These are phyloP conservation scores for Tetranychus cinnabarinus DNA, from an alignment of 1,140 invertebrate genomes.

Conservation along the genomic window DNA sequence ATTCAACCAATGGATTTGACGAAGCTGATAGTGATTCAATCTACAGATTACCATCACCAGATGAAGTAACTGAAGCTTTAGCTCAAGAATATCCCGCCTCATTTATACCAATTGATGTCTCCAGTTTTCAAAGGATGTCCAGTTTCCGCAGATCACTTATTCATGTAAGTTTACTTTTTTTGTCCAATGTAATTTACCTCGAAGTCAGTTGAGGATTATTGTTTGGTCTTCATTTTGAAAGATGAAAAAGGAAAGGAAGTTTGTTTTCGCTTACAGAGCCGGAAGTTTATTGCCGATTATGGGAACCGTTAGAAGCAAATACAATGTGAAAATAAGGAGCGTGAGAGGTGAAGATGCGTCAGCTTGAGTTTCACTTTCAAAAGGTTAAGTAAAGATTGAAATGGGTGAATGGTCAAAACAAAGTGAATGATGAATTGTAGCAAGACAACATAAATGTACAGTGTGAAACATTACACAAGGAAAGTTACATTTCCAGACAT, in stretches of 20 bases:
- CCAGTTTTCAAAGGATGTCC: conserved; percentile 63
- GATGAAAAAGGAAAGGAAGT: neutral
- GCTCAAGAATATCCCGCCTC: conserved; percentile 45
- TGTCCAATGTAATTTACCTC: neutral
- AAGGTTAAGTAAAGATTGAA: neutral
- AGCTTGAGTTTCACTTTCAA: neutral
- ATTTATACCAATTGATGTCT: conserved; percentile 61
- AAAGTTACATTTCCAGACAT: too few species aligned
- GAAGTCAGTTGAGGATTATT: neutral
- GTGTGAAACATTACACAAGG: too few species aligned
- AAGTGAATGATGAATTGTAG: too few species aligned
- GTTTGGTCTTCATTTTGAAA: neutral
- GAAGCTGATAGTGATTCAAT: conserved; percentile 24
- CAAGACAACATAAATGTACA: too few species aligned
- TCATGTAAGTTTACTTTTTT: conserved; percentile 22
- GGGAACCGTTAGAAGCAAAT: neutral
- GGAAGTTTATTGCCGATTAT: neutral
- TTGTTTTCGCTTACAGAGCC: too few species aligned
- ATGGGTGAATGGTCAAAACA: too few species aligned
- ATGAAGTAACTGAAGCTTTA: conserved; percentile 19
- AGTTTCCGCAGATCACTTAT: conserved; percentile 49
- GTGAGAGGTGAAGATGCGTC: neutral
- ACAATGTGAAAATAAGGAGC: neutral
- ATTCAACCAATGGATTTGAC: neutral
- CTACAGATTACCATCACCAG: conserved; percentile 17